A percentile compares a stretch with the other conserved stretches of the same genome.
Conservation (phyloP, 2,797 vertebrate genomes). For the Sebastes hubbsi region DNA sequence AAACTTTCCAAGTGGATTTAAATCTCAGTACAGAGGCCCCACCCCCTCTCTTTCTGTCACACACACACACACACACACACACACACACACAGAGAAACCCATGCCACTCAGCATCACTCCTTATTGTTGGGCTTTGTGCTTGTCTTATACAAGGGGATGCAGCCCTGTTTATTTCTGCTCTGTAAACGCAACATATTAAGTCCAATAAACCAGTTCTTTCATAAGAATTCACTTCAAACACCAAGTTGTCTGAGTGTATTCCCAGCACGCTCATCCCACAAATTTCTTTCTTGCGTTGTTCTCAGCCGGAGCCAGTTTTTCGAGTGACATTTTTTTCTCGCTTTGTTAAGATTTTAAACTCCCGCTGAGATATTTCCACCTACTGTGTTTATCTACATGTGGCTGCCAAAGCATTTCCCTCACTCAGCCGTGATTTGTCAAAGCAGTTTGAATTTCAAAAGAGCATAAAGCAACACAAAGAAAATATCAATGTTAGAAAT, state of each 20-base stretch:
- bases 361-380: slow-evolving; percentile 39
- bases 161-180: background rate
- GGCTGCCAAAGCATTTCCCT: slow-evolving; percentile 28
- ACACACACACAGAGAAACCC: slow-evolving; percentile 13
- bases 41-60: background rate
- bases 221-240: slow-evolving; percentile 23
- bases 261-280: background rate
- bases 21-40: slow-evolving; percentile 9
- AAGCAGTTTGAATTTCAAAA: slow-evolving; percentile 44
- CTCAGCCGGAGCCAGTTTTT: slow-evolving; percentile 5
- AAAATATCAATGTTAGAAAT: slow-evolving; percentile 12
- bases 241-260: background rate
- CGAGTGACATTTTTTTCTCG: background rate
- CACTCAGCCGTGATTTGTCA: slow-evolving; percentile 34
- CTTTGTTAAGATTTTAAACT: slow-evolving; percentile 45
- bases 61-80: background rate
- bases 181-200: slow-evolving; percentile 11
- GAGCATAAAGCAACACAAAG: slow-evolving; percentile 26
- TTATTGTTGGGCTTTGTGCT: slow-evolving; percentile 2
- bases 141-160: background rate
- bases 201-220: slow-evolving; percentile 23
- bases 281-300: slow-evolving; percentile 5
- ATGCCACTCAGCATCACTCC: background rate
- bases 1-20: slow-evolving; percentile 56
- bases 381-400: slow-evolving; percentile 15